Percentiles rank a stretch among this genome's conserved stretches.
phyloP scores from a whole-genome alignment of 2,797 vertebrate genomes.

The Anabacerthia variegaticeps region DNA sequence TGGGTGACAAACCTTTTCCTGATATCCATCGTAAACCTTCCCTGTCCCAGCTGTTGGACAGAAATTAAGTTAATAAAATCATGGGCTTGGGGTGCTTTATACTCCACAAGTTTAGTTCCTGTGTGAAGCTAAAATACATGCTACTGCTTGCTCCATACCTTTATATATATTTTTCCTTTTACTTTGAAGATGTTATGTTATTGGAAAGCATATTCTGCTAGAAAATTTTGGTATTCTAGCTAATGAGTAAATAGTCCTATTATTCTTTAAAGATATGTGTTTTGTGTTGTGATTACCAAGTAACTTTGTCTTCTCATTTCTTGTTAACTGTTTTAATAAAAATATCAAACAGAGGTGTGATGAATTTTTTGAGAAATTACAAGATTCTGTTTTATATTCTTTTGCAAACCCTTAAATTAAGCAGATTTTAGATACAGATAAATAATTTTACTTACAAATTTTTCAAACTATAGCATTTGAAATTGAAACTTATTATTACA shows the following conservation, averaged over 20 bases:
- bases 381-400: neutral
- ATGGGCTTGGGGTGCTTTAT: neutral
- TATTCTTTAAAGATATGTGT: neutral
- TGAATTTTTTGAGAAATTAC: neutral
- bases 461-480: neutral
- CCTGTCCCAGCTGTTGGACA: neutral
- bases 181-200: neutral
- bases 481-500: neutral
- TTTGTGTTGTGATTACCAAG: neutral
- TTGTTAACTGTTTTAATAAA: neutral
- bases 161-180: neutral
- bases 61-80: neutral
- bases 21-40: no score
- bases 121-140: neutral
- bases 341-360: neutral
- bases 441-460: neutral
- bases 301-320: neutral
- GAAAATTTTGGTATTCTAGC: neutral
- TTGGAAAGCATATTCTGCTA: neutral
- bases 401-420: neutral
- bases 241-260: neutral
- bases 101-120: neutral
- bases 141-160: neutral
- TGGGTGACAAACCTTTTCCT: neutral
- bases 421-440: neutral